A percentile compares a stretch with the other conserved stretches of the same genome.
Evolutionary conservation across 1,140 invertebrate genomes (phyloP).

Genomic region (Eueides isabella): DNA sequence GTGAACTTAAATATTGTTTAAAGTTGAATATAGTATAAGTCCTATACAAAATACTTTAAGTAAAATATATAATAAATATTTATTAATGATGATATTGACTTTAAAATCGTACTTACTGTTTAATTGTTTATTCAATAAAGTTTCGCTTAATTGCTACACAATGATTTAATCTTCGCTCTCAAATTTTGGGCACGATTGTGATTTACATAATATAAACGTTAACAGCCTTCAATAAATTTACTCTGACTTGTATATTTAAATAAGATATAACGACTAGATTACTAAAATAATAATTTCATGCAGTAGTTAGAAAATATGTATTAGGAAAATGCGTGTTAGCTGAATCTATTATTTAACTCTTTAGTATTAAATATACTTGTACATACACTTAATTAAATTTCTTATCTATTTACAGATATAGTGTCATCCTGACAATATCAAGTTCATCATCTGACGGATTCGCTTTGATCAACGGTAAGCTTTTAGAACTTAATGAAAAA

Average conservation of each 20-base stretch:
- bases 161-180: slow-evolving; percentile 37
- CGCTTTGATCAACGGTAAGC: slow-evolving; percentile 73
- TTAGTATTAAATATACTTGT: no score
- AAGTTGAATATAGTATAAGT: no score
- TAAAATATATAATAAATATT: neutral
- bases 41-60: no score
- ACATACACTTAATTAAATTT: no score
- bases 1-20: no score
- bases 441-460: slow-evolving; percentile 69
- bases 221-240: slow-evolving; percentile 25
- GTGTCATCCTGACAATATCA: slow-evolving; percentile 70
- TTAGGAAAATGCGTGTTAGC: neutral
- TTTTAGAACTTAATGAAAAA: neutral
- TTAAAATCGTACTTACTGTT: neutral
- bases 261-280: neutral
- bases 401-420: slow-evolving; percentile 66
- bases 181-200: slow-evolving; percentile 40
- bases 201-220: slow-evolving; percentile 45
- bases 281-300: neutral
- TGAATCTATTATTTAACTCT: no score
- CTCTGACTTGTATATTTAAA: slow-evolving; percentile 3
- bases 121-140: slow-evolving; percentile 18
- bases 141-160: slow-evolving; percentile 23
- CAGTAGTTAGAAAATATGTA: no score
- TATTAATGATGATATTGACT: neutral